phyloP scores from a whole-genome alignment of 2,113 vertebrate species.

The Cairina moschata region DNA sequence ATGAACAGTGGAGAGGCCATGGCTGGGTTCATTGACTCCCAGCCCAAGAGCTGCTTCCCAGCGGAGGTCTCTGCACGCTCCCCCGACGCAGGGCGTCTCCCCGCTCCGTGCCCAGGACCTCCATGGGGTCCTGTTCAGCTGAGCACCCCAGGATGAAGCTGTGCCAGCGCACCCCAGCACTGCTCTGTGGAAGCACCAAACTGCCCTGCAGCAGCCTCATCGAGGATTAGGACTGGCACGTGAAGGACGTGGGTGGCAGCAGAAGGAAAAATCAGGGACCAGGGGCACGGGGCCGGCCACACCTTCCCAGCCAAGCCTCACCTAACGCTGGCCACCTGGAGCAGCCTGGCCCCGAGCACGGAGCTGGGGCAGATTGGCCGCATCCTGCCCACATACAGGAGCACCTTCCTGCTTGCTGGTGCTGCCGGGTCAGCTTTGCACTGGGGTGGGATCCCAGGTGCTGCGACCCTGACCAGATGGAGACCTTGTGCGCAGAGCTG shows the following conservation, averaged over 20 bases:
- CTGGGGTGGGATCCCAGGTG: neutral
- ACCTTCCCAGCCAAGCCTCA: too few species aligned
- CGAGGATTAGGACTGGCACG: neutral
- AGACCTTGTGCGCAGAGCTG: neutral
- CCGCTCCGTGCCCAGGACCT: too few species aligned
- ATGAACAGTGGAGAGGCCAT: neutral
- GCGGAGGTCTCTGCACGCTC: neutral
- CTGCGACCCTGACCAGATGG: neutral
- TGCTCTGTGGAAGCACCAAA: neutral
- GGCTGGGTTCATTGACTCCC: neutral
- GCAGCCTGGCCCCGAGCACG: neutral
- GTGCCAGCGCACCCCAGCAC: neutral
- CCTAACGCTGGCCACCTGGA: neutral
- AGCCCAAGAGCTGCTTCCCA: neutral
- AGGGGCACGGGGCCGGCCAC: too few species aligned
- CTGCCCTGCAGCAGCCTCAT: too few species aligned
- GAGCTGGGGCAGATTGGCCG: neutral
- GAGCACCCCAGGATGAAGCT: neutral
- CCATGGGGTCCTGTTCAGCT: neutral
- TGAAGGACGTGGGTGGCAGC: neutral
- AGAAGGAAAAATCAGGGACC: neutral
- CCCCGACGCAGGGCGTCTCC: neutral
- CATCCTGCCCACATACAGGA: neutral
- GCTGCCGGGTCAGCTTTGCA: rapidly evolving
- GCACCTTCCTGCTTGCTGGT: neutral